phyloP scores from a whole-genome alignment of 2,888 invertebrate genomes.

The Stegophylla sp. region DNA sequence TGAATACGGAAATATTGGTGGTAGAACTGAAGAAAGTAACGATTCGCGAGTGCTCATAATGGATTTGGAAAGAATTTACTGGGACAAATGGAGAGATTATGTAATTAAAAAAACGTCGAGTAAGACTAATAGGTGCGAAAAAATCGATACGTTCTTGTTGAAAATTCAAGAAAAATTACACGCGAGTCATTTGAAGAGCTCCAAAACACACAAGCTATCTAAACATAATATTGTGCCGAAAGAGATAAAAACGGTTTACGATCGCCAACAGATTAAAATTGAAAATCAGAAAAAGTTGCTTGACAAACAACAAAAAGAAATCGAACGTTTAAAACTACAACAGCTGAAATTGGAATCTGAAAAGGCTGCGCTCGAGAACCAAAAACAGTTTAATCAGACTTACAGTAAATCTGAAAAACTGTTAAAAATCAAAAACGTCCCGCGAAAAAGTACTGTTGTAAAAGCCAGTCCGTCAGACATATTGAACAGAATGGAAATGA shows the following conservation, averaged over 20 bases:
- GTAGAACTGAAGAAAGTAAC: not conserved
- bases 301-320: slow-evolving; percentile 39
- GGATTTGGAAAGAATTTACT: slow-evolving; percentile 36
- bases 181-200: not conserved
- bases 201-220: not conserved
- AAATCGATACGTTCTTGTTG: slow-evolving; percentile 30
- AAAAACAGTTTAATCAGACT: slow-evolving; percentile 5
- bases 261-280: slow-evolving; percentile 31
- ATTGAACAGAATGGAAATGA: slow-evolving; percentile 40
- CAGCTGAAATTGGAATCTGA: slow-evolving; percentile 50
- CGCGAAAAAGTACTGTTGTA: not conserved
- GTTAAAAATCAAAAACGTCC: not conserved
- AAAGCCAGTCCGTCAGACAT: slow-evolving; percentile 13
- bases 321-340: slow-evolving; percentile 39
- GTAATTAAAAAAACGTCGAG: not conserved
- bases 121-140: not conserved
- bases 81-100: slow-evolving; percentile 43
- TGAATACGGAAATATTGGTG: not conserved
- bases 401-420: slow-evolving; percentile 8
- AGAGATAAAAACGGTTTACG: slow-evolving; percentile 4
- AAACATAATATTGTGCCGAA: not conserved
- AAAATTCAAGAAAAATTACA: slow-evolving; percentile 43
- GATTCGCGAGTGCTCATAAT: not conserved
- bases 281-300: slow-evolving; percentile 50
- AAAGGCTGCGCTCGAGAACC: slow-evolving; percentile 42